A percentile compares a stretch with the other conserved stretches of the same genome.
Conservation (phyloP, 2,888 invertebrate genomes). For the Acleris cristana region DNA sequence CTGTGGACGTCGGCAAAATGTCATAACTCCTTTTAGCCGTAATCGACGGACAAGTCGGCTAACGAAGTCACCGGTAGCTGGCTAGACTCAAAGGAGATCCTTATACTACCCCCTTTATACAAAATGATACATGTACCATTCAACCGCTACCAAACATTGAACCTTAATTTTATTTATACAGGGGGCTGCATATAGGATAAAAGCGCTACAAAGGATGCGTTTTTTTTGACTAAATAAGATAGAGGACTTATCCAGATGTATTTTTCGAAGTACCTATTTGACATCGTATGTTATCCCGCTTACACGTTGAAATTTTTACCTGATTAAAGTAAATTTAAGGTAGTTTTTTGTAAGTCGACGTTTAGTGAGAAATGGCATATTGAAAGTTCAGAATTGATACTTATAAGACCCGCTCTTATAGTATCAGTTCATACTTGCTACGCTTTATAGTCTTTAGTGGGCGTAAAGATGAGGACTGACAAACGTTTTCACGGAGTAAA, state of each 20-base stretch:
- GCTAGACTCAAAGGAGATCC: slow-evolving; percentile 29
- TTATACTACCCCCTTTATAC: neutral
- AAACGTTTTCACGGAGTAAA: neutral
- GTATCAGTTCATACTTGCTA: slow-evolving; percentile 1
- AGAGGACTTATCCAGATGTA: too few relatives aligned
- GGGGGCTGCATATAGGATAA: too few relatives aligned
- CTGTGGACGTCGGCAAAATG: slow-evolving; percentile 15
- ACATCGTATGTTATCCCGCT: neutral
- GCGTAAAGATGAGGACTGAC: neutral
- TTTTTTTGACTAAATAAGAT: too few relatives aligned
- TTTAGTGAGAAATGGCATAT: neutral
- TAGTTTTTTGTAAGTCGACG: neutral
- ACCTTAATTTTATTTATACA: too few relatives aligned
- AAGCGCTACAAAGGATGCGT: too few relatives aligned
- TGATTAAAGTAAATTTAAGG: neutral
- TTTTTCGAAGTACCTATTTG: too few relatives aligned
- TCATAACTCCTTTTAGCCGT: neutral
- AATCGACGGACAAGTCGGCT: slow-evolving; percentile 18
- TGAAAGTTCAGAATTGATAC: neutral
- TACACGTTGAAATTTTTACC: neutral
- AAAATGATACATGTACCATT: too few relatives aligned
- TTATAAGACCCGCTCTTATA: too few relatives aligned
- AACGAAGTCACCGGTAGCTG: slow-evolving; percentile 22
- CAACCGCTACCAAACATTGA: too few relatives aligned
- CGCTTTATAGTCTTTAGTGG: neutral